Percentiles rank a stretch among this genome's conserved stretches.
Conservation (phyloP, 1,140 invertebrate genomes). For the Drosophila bipectinata region DNA sequence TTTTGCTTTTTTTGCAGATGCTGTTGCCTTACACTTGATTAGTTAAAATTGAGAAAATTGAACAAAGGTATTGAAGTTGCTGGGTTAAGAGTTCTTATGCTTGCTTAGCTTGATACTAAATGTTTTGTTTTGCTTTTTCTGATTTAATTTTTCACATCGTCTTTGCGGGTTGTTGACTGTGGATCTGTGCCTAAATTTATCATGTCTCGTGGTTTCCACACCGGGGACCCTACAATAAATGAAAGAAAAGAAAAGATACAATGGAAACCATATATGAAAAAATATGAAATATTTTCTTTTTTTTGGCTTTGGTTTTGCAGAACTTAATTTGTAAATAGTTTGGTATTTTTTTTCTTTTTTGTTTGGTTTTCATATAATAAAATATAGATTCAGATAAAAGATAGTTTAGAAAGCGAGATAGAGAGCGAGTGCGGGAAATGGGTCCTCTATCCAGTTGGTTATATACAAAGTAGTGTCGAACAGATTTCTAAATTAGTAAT, state of each 20-base stretch:
- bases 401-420: constrained; percentile 29
- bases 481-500: constrained; percentile 18
- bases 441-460: constrained; percentile 33
- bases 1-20: constrained; percentile 37
- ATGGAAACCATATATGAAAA: constrained; percentile 84
- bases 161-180: constrained; percentile 84
- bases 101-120: constrained; percentile 63
- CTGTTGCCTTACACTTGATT: constrained; percentile 69
- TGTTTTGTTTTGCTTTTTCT: constrained; percentile 78
- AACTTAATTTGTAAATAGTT: constrained; percentile 49
- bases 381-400: constrained; percentile 49
- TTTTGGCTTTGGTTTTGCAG: constrained; percentile 34
- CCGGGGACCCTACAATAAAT: constrained; percentile 92
- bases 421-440: constrained; percentile 24
- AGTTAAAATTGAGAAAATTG: constrained; percentile 61
- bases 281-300: constrained; percentile 66
- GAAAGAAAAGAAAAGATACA: constrained; percentile 84
- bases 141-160: constrained; percentile 84
- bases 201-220: constrained; percentile 95
- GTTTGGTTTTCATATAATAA: constrained; percentile 32
- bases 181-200: constrained; percentile 84
- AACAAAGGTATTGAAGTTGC: constrained; percentile 63
- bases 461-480: constrained; percentile 39
- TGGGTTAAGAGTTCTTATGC: constrained; percentile 53
- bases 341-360: constrained; percentile 13